These are phyloP conservation scores for Amphipyra berbera DNA, from an alignment of 2,888 invertebrate species.

Conservation along the genomic window DNA sequence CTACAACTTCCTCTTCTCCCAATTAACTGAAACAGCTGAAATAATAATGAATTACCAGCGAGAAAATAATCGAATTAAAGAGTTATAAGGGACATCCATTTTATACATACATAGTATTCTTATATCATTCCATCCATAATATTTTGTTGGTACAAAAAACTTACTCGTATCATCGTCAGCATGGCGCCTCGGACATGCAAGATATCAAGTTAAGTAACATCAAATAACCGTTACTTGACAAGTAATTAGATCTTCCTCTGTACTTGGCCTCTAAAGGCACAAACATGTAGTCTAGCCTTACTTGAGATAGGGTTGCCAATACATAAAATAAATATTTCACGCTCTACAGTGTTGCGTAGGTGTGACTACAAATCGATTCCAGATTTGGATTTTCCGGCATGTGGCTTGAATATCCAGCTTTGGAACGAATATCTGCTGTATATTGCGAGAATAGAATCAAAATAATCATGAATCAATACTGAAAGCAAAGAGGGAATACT, in stretches of 20 bases:
- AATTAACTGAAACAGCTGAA: no score
- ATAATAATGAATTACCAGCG: no score
- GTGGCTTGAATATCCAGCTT: neutral
- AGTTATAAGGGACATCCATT: neutral
- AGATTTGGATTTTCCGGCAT: neutral
- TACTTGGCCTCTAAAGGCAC: constrained; percentile 28
- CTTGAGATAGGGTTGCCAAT: constrained; percentile 28
- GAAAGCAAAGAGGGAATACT: no score
- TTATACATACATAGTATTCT: neutral
- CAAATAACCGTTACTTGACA: constrained; percentile 57
- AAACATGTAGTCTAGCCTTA: constrained; percentile 52
- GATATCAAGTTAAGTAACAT: constrained; percentile 57
- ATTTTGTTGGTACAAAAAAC: neutral
- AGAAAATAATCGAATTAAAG: no score
- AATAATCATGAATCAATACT: no score
- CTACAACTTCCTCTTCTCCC: no score
- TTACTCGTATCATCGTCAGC: neutral
- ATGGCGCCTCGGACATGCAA: constrained; percentile 27
- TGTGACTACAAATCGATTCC: neutral
- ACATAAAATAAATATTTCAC: neutral
- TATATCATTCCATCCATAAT: neutral
- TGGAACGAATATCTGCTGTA: no score
- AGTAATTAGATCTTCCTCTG: constrained; percentile 64
- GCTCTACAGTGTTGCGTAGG: neutral
- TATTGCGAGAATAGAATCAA: no score